These are phyloP conservation scores for Chlorospingus flavigularis DNA, from an alignment of 2,797 vertebrate genomes.

Conservation along the genomic window DNA sequence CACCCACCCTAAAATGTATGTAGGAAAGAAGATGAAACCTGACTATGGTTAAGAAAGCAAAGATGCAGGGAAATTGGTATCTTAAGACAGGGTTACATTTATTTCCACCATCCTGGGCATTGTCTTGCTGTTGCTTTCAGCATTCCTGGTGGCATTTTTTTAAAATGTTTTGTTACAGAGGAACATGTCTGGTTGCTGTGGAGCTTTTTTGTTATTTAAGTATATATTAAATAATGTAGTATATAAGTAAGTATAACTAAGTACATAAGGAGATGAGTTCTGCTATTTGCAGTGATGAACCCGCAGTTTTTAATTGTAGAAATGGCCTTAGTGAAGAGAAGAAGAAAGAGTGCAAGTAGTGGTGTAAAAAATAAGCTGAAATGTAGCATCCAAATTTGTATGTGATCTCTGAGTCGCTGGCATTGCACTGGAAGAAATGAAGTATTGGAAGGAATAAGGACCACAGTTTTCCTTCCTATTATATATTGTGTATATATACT, in stretches of 20 bases:
- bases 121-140: not conserved
- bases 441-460: not conserved
- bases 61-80: not conserved
- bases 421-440: not conserved
- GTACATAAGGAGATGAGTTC: not conserved
- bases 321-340: not conserved
- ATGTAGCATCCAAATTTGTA: not conserved
- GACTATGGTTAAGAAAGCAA: not conserved
- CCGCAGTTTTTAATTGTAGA: not conserved
- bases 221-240: not conserved
- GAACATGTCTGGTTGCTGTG: fast-evolving
- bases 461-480: not conserved
- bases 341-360: not conserved
- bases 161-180: not conserved
- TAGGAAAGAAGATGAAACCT: not conserved
- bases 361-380: not conserved
- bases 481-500: fast-evolving
- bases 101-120: not conserved
- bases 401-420: not conserved
- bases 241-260: not conserved
- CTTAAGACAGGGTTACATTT: not conserved
- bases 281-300: not conserved
- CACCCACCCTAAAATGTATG: not conserved
- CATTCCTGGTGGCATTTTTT: not conserved
- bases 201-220: not conserved